Conservation (phyloP, 2,797 vertebrate genomes). For the Varecia variegata region DNA sequence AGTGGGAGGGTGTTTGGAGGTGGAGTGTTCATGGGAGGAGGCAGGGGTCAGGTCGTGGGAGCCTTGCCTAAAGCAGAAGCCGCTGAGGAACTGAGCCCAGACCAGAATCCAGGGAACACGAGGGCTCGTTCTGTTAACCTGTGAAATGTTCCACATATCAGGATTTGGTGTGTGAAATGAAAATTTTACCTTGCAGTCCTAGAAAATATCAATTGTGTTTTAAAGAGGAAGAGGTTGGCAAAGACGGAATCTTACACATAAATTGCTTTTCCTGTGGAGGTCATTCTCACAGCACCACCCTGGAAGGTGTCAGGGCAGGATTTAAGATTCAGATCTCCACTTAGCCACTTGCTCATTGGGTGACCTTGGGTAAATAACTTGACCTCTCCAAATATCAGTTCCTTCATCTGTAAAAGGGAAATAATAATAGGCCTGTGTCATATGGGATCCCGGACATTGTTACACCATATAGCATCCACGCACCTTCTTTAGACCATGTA, state of each 20-base stretch:
- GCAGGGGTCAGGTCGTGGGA: not conserved
- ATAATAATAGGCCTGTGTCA: not conserved
- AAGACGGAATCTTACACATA: not conserved
- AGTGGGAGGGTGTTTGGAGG: accelerated
- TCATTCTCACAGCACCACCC: not conserved
- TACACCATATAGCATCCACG: too few relatives aligned
- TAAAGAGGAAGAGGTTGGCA: not conserved
- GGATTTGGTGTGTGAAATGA: not conserved
- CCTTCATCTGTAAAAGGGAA: not conserved
- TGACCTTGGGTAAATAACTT: not conserved
- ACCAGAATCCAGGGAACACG: not conserved
- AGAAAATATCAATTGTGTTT: not conserved
- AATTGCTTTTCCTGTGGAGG: not conserved
- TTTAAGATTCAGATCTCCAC: not conserved
- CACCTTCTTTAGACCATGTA: too few relatives aligned
- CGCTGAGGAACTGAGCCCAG: not conserved
- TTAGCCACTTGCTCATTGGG: not conserved
- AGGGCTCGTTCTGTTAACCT: not conserved
- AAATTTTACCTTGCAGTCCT: not conserved
- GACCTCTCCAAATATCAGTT: not conserved
- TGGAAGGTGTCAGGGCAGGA: not conserved
- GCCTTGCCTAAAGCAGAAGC: not conserved
- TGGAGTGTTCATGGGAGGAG: not conserved
- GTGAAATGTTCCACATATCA: not conserved
- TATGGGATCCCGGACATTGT: not conserved